Evolutionary conservation across 2,113 vertebrate genomes (phyloP).

Genomic region (Arvicanthis niloticus): DNA sequence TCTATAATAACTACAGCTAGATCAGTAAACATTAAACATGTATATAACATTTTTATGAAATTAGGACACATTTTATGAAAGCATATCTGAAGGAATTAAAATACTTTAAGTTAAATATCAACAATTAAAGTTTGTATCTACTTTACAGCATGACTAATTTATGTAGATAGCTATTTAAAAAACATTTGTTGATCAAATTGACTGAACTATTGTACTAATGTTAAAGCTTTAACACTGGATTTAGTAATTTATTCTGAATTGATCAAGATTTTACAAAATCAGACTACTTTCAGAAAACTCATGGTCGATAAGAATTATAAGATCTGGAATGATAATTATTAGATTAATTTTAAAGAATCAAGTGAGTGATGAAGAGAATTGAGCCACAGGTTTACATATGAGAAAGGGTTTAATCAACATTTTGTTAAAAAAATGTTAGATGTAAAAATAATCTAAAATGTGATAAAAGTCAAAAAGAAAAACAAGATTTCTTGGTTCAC

Average conservation of each 20-base stretch:
- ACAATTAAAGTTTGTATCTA: background rate
- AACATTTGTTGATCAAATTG: background rate
- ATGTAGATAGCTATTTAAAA: background rate
- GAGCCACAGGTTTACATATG: background rate
- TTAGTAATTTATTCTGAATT: background rate
- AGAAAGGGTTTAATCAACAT: background rate
- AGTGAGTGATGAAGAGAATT: background rate
- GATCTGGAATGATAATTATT: background rate
- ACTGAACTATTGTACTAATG: background rate
- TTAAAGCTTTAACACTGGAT: background rate
- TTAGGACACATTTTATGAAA: background rate
- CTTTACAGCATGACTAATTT: background rate
- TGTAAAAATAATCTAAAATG: background rate
- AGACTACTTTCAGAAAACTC: constrained; percentile 7
- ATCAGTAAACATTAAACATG: background rate
- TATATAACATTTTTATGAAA: background rate
- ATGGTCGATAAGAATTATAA: background rate
- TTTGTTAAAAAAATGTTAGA: background rate
- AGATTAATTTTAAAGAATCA: background rate
- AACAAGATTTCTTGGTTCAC: background rate
- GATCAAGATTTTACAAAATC: background rate
- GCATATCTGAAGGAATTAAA: background rate
- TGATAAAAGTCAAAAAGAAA: background rate
- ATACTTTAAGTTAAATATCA: background rate
- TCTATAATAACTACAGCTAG: background rate